Evolutionary conservation across 2,113 vertebrate genomes (phyloP).

Genomic region (Psittacula cyanocephala): DNA sequence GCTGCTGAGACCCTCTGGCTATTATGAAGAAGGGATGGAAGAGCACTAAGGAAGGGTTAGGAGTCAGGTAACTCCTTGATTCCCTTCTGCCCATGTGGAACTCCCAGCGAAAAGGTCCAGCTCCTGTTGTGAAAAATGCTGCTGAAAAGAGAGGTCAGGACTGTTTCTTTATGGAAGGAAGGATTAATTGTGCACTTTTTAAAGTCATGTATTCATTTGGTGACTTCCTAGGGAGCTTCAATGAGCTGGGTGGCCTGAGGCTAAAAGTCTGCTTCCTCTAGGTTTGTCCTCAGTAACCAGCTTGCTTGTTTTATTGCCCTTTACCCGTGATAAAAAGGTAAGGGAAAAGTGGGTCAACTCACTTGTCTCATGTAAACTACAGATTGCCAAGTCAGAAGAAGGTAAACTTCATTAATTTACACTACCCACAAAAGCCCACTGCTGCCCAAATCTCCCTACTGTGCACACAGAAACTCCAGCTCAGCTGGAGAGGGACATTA

Average conservation of each 20-base stretch:
- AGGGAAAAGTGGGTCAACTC: background rate
- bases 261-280: background rate
- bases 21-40: background rate
- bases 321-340: background rate
- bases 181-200: background rate
- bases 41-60: background rate
- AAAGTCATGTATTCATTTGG: background rate
- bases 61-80: background rate
- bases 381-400: background rate
- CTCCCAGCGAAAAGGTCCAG: background rate
- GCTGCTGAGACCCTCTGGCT: background rate
- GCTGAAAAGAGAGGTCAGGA: background rate
- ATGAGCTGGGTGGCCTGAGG: background rate
- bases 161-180: background rate
- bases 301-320: background rate
- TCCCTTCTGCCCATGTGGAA: background rate
- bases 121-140: background rate
- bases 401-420: background rate
- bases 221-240: background rate
- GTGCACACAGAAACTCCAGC: background rate
- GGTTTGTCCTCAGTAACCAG: background rate
- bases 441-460: background rate
- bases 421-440: background rate
- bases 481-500: background rate
- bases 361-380: background rate